phyloP scores from a whole-genome alignment of 2,113 vertebrate genomes.

The Guaruba guarouba region DNA sequence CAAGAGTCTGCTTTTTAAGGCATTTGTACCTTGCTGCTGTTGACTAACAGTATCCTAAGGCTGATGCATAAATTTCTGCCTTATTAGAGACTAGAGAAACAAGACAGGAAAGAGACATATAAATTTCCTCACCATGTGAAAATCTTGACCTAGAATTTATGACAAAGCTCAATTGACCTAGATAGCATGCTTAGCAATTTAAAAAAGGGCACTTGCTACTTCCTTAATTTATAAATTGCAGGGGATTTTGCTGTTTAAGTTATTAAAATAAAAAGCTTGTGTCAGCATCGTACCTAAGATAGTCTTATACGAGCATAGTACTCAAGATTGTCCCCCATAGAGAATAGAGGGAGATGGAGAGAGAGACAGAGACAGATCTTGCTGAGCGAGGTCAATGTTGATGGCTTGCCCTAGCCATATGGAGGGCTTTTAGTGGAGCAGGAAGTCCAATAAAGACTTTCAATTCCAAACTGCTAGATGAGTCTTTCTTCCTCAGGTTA shows the following conservation, averaged over 20 bases:
- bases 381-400: fast-evolving
- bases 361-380: not conserved
- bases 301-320: not conserved
- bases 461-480: not conserved
- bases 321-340: not conserved
- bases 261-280: not conserved
- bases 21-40: not conserved
- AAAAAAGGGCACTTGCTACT: not conserved
- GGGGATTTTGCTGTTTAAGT: not conserved
- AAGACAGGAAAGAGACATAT: not conserved
- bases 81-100: not conserved
- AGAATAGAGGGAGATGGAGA: not conserved
- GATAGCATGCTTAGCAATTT: not conserved
- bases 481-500: not conserved
- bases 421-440: not conserved
- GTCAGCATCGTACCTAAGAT: not conserved
- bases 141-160: conserved; percentile 44
- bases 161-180: conserved; percentile 5
- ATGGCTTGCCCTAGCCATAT: not conserved
- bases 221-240: not conserved
- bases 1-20: not conserved
- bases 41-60: not conserved
- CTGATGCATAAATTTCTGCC: not conserved
- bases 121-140: conserved; percentile 30
- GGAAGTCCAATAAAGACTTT: not conserved